phyloP scores from a whole-genome alignment of 2,113 vertebrate species.

The Ranitomeya imitator region DNA sequence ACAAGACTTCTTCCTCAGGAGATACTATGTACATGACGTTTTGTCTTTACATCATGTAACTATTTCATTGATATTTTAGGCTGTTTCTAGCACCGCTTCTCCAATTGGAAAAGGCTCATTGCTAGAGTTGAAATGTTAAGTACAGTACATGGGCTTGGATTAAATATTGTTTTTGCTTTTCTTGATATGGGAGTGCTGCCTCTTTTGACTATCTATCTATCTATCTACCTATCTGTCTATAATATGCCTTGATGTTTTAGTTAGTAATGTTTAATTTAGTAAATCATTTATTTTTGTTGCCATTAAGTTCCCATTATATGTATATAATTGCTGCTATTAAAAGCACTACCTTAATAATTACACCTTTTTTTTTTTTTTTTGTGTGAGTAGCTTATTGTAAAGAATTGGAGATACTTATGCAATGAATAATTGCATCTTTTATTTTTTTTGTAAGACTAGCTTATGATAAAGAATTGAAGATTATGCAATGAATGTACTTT shows the following conservation, averaged over 20 bases:
- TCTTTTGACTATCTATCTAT: too few species aligned
- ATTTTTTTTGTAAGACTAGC: slow-evolving; percentile 28
- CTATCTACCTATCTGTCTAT: not conserved
- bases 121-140: too few species aligned
- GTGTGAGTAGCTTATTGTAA: slow-evolving; percentile 36
- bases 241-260: too few species aligned
- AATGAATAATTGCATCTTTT: slow-evolving; percentile 62
- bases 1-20: too few species aligned
- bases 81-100: too few species aligned
- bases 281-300: not conserved
- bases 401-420: slow-evolving; percentile 45
- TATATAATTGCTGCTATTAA: not conserved
- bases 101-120: too few species aligned
- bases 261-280: not conserved
- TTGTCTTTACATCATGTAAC: too few species aligned
- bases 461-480: slow-evolving; percentile 48
- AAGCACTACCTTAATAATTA: not conserved
- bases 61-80: too few species aligned
- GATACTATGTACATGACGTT: too few species aligned
- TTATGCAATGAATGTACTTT: slow-evolving; percentile 80
- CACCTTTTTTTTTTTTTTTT: not conserved
- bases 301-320: not conserved
- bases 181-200: too few species aligned
- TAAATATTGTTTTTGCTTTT: too few species aligned
- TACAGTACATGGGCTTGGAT: too few species aligned